Base-by-base conservation (phyloP, 2,797 vertebrate genomes). In the Chrysocyon brachyurus region DNA sequence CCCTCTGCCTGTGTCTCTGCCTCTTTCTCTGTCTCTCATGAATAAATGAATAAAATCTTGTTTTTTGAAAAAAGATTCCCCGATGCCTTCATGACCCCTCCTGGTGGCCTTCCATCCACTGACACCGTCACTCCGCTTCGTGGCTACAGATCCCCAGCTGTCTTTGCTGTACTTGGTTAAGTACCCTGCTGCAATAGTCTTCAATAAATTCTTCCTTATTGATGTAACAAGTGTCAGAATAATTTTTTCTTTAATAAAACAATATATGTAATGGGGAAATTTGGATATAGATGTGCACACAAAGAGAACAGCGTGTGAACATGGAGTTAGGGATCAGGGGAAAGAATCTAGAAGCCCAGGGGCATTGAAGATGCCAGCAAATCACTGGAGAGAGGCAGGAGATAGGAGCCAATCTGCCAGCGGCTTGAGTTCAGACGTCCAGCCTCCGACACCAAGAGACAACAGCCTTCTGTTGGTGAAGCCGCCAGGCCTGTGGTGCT, bases 221-320 rank as follows among this genome's bases (percentile, higher is more conserved):
- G 3, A 56, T 81, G 54, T 31, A 57, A 63, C 26, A 17, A 17
- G 33, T 12, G 19, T 9, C 59, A 33, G 54, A 31, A 64, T 59
- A 21, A 26, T 10, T 68, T 16, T 52, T 77, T 15, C 52, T 28
- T 26, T 31, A 66, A 63, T 75, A 28, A 28, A 78, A 54, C 5
- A 10, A 66, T 56, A 54, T 17, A 5, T 4, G 3, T 75, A 26
- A 68, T 26, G 33, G 17, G 14, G 83, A 24, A 22, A 40, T 26
- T 26, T 59, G 83, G 72, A 36, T 1, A 12, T n/a, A 36, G 63
- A 85, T 8, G 0, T 1, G 12, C 24, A 10, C 17, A 4, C 0
- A 0, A 7, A 31, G 33, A 86, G 12, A 73, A 19, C 0, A 7
- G 4, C 0, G 0, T 0, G 21, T 4, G 40, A 61, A 40, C 33